These are phyloP conservation scores for Luperina nickerlii DNA, from an alignment of 2,888 invertebrate species.

Conservation along the genomic window DNA sequence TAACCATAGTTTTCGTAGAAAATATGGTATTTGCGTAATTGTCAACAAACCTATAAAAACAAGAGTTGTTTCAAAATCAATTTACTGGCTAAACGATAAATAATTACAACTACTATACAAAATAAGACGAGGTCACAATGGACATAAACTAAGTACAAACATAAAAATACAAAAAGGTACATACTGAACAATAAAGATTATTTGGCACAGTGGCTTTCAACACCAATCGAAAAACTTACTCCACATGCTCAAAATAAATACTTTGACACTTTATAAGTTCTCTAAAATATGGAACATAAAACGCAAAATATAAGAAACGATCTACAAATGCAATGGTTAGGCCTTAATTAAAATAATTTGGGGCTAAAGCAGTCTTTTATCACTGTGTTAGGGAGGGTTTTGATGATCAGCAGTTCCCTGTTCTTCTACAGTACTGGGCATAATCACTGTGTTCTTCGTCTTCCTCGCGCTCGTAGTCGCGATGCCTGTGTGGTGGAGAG, in stretches of 20 bases:
- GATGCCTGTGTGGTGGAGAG: slow-evolving; percentile 71
- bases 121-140: slow-evolving; percentile 36
- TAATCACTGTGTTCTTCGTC: slow-evolving; percentile 77
- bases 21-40: slow-evolving; percentile 5
- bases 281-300: slow-evolving; percentile 28
- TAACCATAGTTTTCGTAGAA: slow-evolving; percentile 19
- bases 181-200: slow-evolving; percentile 29
- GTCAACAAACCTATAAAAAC: slow-evolving; percentile 32
- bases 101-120: slow-evolving; percentile 72
- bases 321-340: slow-evolving; percentile 62
- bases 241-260: slow-evolving; percentile 27
- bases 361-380: slow-evolving; percentile 55
- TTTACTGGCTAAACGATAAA: slow-evolving; percentile 67
- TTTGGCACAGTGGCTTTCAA: slow-evolving; percentile 59
- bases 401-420: slow-evolving; percentile 76
- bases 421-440: slow-evolving; percentile 78
- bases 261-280: slow-evolving; percentile 24
- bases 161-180: slow-evolving; percentile 22
- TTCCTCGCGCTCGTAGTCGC: slow-evolving; percentile 74
- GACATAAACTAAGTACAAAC: slow-evolving; percentile 26
- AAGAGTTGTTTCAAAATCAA: slow-evolving; percentile 46
- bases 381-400: slow-evolving; percentile 39
- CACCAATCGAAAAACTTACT: slow-evolving; percentile 52
- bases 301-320: slow-evolving; percentile 47
- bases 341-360: slow-evolving; percentile 39